Percentiles rank a stretch among this genome's conserved stretches.
These are phyloP conservation scores for Acanthaster planci DNA, from an alignment of 35 echinoderm and acorn worm species.

Conservation along the genomic window DNA sequence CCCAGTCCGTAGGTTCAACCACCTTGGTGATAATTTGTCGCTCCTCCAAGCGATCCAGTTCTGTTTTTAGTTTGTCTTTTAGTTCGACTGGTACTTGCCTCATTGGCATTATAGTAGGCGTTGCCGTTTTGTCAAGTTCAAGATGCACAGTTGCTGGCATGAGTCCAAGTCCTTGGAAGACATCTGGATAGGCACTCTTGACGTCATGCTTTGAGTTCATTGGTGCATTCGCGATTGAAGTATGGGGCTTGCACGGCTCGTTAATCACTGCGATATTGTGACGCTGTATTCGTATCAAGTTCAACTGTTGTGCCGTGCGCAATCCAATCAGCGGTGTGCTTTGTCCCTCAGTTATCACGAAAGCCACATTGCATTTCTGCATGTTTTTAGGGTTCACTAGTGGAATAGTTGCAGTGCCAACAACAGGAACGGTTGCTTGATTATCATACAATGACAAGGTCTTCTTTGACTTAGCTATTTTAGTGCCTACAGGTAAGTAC, in stretches of 20 bases:
- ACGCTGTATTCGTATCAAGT: conserved; percentile 38
- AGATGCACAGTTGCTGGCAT: conserved; percentile 37
- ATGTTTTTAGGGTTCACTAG: conserved; percentile 29
- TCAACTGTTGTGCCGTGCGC: conserved; percentile 44
- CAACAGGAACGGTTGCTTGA: background rate
- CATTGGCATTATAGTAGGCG: conserved; percentile 31
- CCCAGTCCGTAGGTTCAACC: conserved; percentile 51
- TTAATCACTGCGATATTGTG: conserved; percentile 31
- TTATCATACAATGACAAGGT: conserved; percentile 42
- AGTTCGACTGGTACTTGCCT: conserved; percentile 25
- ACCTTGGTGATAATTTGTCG: conserved; percentile 52
- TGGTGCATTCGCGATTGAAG: conserved; percentile 24
- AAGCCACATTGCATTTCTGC: no score
- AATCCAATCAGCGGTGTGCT: conserved; percentile 22
- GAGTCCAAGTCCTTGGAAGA: conserved; percentile 41
- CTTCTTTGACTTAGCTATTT: conserved; percentile 23
- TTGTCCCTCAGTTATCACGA: no score
- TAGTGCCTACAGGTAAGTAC: background rate
- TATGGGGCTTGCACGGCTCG: background rate
- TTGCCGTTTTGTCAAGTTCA: conserved; percentile 31
- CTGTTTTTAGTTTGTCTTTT: background rate
- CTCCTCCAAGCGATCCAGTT: conserved; percentile 25
- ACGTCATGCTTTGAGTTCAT: conserved; percentile 1
- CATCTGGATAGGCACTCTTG: conserved; percentile 32
- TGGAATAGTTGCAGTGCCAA: conserved; percentile 45